Evolutionary conservation across 1,140 invertebrate genomes (phyloP).

Genomic region (Ips nitidus): DNA sequence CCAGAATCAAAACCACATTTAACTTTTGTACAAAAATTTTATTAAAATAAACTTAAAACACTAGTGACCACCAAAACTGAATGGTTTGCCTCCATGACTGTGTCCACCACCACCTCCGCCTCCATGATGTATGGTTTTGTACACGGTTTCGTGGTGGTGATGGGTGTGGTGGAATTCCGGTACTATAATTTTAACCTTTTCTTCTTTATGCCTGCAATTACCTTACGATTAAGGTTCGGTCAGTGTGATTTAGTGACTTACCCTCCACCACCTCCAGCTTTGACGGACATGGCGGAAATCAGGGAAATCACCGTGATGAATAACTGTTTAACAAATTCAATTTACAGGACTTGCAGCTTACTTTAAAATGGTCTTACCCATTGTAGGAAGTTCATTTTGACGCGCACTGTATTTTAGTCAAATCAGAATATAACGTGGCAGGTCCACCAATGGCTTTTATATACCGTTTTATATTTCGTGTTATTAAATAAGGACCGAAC

Average conservation of each 20-base stretch:
- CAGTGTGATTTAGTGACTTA: conserved; percentile 12
- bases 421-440: too few species aligned
- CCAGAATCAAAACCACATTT: neutral
- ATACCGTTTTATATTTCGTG: too few species aligned
- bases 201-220: conserved; percentile 20
- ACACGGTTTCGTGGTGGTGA: conserved; percentile 30
- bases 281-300: conserved; percentile 12
- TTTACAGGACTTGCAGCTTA: too few species aligned
- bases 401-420: too few species aligned
- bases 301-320: conserved; percentile 20
- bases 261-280: conserved; percentile 27
- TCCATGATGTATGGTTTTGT: conserved; percentile 33
- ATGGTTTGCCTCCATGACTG: conserved; percentile 33
- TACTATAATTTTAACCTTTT: conserved; percentile 30
- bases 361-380: too few species aligned
- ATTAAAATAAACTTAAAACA: too few species aligned
- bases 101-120: conserved; percentile 30
- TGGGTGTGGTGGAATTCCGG: conserved; percentile 30
- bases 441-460: too few species aligned
- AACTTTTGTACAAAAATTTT: too few species aligned
- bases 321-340: neutral
- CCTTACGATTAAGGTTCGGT: neutral
- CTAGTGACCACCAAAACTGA: conserved; percentile 22
- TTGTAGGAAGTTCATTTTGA: conserved; percentile 12
- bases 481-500: too few species aligned